phyloP scores from a whole-genome alignment of 2,888 invertebrate genomes.

The Himalopsyche tibetana region DNA sequence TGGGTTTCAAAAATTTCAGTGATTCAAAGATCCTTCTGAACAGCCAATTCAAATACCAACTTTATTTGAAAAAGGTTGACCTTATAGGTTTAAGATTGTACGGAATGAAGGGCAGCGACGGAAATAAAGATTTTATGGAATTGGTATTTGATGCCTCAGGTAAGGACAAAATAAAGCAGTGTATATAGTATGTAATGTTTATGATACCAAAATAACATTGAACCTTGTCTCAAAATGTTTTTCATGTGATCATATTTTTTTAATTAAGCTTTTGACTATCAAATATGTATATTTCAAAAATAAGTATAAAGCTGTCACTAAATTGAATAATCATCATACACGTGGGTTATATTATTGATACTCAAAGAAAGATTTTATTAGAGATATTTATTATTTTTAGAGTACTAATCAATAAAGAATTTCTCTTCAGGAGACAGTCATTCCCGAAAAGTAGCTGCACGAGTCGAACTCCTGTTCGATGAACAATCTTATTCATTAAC shows the following conservation, averaged over 20 bases:
- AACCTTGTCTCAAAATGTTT: too few species aligned
- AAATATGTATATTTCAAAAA: too few species aligned
- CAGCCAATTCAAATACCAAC: not conserved
- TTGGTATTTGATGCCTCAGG: slow-evolving; percentile 19
- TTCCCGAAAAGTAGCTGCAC: not conserved
- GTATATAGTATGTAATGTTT: too few species aligned
- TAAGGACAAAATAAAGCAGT: not conserved
- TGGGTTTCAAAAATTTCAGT: not conserved
- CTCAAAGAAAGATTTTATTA: too few species aligned
- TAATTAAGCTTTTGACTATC: too few species aligned
- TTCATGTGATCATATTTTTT: too few species aligned
- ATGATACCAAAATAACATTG: too few species aligned
- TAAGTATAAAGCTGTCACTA: too few species aligned
- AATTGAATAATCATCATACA: too few species aligned
- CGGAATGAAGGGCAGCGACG: not conserved
- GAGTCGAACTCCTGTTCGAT: not conserved
- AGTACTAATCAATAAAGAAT: not conserved
- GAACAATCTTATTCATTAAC: not conserved
- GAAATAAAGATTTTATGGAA: not conserved
- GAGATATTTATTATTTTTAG: too few species aligned
- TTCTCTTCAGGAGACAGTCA: not conserved
- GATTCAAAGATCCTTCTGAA: not conserved
- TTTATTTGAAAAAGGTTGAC: not conserved
- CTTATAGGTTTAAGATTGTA: not conserved
- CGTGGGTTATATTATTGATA: too few species aligned